Evolutionary conservation across 2,797 vertebrate species (phyloP), one percentile per base, ranked within the genome.

Genomic region (Cichlasoma orientale): DNA sequence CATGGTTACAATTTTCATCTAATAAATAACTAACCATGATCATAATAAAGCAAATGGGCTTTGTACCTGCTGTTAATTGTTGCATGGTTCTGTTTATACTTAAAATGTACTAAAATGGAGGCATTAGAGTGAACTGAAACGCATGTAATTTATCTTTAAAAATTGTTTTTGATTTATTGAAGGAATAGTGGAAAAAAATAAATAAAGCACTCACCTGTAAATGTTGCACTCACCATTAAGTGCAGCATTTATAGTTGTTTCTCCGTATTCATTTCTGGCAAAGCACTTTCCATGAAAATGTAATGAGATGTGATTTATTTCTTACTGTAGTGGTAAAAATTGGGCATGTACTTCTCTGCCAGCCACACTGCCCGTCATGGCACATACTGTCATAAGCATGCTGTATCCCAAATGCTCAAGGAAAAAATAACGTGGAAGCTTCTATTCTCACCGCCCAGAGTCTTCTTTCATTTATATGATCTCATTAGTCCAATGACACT

Each of bases 231-330:
- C 36, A 55, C 98, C 89, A n/a, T 96, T 97, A 53, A 98, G 95
- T 14, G 94, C 85, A 1, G 87, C 96, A 1, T 94, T 95, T 77
- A 97, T 97, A 0, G 90, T 18, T 5, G 97, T 97, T 89, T 96
- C 96, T 74, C 97, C 98, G 0, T 96, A 98, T 9, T 93, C 87
- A 74, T 98, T 99, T 58, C 77, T 87, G 1, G 97, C 97, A 2
- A 8, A 89, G 38, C 38, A 41, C 4, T 13, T 41, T 41, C 16
- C 6, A 18, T 7, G 6, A 50, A 50, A 19, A 50, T 8, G 3
- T 18, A 50, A 50, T 50, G 6, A 16, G 6, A 50, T 50, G 47
- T 50, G 47, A 50, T 50, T 50, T 50, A 19, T 18, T 50, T 19
- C 16, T 19, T 5, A 19, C 16, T 50, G 47, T 5, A 8, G 16